Percentiles rank a stretch among this genome's conserved stretches.
phyloP scores from a whole-genome alignment of 2,797 vertebrate species.

The Tinamus major region DNA sequence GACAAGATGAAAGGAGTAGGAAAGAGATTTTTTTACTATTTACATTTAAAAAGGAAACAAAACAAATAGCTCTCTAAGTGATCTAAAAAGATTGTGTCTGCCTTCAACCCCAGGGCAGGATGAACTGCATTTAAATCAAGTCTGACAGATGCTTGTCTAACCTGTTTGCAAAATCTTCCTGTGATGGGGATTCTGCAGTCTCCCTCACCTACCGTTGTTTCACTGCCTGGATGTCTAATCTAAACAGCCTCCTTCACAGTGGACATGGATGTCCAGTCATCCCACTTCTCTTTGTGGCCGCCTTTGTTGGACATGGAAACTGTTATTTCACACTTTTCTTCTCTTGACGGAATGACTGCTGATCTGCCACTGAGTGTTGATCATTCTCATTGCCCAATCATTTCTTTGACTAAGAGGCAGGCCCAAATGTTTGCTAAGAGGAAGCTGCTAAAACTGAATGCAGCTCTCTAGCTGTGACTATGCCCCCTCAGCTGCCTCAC shows the following conservation, averaged over 20 bases:
- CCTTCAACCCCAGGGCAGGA: not conserved
- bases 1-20: not conserved
- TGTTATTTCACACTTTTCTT: conserved; percentile 12
- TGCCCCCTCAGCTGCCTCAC: not conserved
- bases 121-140: not conserved
- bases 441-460: not conserved
- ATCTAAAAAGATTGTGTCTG: not conserved
- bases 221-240: not conserved
- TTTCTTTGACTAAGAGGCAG: no score
- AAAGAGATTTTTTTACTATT: not conserved
- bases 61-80: not conserved
- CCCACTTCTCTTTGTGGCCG: not conserved
- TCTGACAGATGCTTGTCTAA: not conserved
- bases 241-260: not conserved
- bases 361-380: not conserved
- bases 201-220: not conserved
- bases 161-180: not conserved
- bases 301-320: not conserved
- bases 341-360: not conserved
- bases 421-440: not conserved
- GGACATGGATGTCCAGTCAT: not conserved
- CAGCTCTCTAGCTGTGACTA: not conserved
- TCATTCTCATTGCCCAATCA: not conserved
- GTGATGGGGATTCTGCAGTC: not conserved
- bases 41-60: not conserved